Evolutionary conservation across 2,797 vertebrate species (phyloP), one percentile per base, ranked within the genome.

Genomic region (Sparidentex hasta): DNA sequence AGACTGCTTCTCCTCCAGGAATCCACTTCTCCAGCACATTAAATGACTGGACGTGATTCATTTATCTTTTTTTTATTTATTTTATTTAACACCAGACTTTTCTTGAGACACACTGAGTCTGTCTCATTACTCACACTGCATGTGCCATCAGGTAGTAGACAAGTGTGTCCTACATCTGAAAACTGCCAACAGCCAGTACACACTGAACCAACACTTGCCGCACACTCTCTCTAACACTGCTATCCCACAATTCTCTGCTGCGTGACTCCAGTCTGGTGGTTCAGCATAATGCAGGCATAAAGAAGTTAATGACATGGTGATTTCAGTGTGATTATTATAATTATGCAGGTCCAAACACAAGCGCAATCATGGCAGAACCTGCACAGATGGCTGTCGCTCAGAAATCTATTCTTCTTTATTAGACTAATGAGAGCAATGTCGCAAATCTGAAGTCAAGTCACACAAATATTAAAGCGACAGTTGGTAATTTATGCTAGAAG

Each of bases 321-420:
- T 64, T 57, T 57, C 65, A 46, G 46, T 5, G 1, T 52, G 16
- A 75, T 27, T 50, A 27, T 61, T n/a, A 27, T 61, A 17, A n/a
- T 54, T 66, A 54, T 41, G 61, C 21, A 69, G 1, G 9, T 44
- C 20, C 5, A 2, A 63, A 63, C 21, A 20, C 9, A 16, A 16
- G 6, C 27, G 2, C 11, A 25, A n/a, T 65, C 18, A 44, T 55
- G 29, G 21, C 21, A 33, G 20, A 71, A 62, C 33, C 23, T 56
- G 50, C 57, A 71, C 33, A 63, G 51, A 67, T 52, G 52, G 25
- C 14, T 43, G 4, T 52, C 23, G 33, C 16, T 20, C 8, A 56
- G 41, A 29, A 12, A 7, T 64, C 16, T 50, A 11, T 41, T 9
- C 4, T 61, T 48, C 14, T 48, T 20, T 4, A 61, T 52, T 16